Base-by-base conservation (phyloP, 2,797 vertebrate genomes). In the Acanthurus lineatus region DNA sequence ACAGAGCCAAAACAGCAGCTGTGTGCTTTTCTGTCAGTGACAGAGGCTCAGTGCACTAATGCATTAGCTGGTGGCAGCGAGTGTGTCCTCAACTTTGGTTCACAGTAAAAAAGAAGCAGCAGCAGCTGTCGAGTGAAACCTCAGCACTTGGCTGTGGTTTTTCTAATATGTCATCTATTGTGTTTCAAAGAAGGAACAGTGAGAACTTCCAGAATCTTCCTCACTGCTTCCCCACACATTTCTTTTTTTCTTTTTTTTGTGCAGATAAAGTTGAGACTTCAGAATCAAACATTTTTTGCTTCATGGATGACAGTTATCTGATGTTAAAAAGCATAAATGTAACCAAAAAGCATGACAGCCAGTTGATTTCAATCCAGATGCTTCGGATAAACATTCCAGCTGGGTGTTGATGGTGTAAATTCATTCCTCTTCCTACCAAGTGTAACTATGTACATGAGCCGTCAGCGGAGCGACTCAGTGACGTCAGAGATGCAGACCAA, bases 1-100 rank as follows among this genome's bases (percentile, higher is more conserved):
- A 44, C 79, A 40, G 63, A 2, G 61, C 85, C 79, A 82, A 73
- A 47, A 59, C 73, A 61, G 60, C 66, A 71, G 84, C 69, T 84
- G 87, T 82, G 71, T 65, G 57, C 17, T 25, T 56, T 38, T 71
- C 11, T 5, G 15, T 47, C 32, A 17, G 35, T n/a, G 53, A 57
- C 56, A 15, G 52, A n/a, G 28, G 56, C 76, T 62, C 48, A 17
- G 76, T 16, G 66, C 47, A n/a, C 70, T 17, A 57, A 68, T 38
- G 1, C 44, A 22, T 60, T 71, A 75, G 82, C 60, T 60, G 59
- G 66, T 61, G 73, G 59, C 52, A 12, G 44, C 2, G 58, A 60
- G 65, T 9, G 16, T 32, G 28, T 32, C 28, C 28, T 32, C 28
- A 32, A 32, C 28, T 32, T 32, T 32, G 28, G 28, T 32, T 32